These are phyloP conservation scores for Synergus umbraculus DNA, from an alignment of 2,888 invertebrate species.

Conservation along the genomic window DNA sequence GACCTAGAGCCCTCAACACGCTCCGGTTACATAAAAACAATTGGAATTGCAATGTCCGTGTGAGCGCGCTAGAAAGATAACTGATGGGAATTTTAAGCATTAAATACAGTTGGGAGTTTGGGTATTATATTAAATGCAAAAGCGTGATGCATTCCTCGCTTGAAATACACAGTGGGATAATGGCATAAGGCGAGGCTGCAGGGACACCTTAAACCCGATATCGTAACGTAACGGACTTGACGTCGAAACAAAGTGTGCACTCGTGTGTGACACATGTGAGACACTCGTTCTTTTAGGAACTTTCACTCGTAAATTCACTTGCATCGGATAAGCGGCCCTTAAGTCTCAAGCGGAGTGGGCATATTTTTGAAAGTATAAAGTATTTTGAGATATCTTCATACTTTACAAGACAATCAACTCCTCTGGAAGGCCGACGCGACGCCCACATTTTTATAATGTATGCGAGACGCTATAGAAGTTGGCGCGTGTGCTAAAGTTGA, in stretches of 20 bases:
- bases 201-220: constrained; percentile 35
- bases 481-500: constrained; percentile 34
- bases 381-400: background rate
- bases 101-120: too few species aligned
- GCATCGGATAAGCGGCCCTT: background rate
- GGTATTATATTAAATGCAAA: background rate
- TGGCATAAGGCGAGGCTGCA: constrained; percentile 33
- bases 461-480: background rate
- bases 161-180: constrained; percentile 2
- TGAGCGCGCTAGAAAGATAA: background rate
- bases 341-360: background rate
- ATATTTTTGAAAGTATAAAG: background rate
- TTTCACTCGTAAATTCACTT: constrained; percentile 33
- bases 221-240: constrained; percentile 16
- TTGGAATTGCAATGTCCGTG: background rate
- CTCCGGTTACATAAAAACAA: background rate
- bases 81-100: background rate
- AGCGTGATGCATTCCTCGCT: constrained; percentile 14
- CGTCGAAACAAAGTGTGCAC: constrained; percentile 39
- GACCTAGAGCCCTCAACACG: background rate
- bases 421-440: background rate
- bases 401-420: background rate
- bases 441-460: constrained; percentile 24
- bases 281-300: constrained; percentile 22
- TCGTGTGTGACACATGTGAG: constrained; percentile 21